phyloP scores from a whole-genome alignment of 2,113 vertebrate species.

The Mirza zaza region DNA sequence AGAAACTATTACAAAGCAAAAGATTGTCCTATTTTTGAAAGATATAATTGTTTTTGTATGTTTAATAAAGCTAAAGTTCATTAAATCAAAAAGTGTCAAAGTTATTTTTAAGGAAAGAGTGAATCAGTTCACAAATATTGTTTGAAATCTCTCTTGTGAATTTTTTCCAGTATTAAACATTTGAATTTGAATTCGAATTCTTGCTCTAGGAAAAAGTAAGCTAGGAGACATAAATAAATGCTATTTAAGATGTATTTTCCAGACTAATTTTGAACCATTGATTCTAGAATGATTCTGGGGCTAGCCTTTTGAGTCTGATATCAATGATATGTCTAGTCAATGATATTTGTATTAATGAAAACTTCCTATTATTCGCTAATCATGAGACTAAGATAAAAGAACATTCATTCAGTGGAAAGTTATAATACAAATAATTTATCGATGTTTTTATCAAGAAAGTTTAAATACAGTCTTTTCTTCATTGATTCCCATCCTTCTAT shows the following conservation, averaged over 20 bases:
- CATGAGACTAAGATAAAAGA: background rate
- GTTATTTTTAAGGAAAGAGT: background rate
- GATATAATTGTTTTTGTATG: background rate
- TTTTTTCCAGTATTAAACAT: background rate
- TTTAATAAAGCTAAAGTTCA: constrained; percentile 21
- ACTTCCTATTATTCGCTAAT: background rate
- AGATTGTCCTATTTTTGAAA: background rate
- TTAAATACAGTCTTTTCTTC: background rate
- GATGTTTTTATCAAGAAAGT: background rate
- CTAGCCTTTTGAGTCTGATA: background rate
- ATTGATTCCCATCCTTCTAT: background rate
- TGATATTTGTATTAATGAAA: background rate
- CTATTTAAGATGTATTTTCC: background rate
- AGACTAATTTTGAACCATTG: background rate
- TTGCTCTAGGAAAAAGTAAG: background rate
- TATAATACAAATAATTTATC: background rate
- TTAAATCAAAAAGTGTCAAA: background rate
- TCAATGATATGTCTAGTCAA: background rate
- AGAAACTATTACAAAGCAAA: background rate
- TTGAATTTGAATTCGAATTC: constrained; percentile 39
- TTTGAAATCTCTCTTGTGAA: background rate
- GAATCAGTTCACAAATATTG: background rate
- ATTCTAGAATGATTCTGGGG: background rate
- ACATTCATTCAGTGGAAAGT: background rate
- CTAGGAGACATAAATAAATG: background rate